Conservation (phyloP, 2,888 invertebrate species). For the Pilophorus perplexus region DNA sequence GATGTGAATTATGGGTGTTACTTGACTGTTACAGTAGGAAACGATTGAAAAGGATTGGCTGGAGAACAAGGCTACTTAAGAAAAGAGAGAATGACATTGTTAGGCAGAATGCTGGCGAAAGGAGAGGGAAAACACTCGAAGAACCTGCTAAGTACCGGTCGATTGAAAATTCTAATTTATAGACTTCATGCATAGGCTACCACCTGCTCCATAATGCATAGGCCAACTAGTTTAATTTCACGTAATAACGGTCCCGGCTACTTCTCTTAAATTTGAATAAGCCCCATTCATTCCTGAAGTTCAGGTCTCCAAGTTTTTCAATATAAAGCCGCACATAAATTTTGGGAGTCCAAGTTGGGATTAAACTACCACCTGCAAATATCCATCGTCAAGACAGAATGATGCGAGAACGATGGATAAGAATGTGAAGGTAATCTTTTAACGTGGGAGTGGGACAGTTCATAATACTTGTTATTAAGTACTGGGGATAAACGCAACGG, state of each 20-base stretch:
- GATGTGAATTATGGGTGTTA: too few species aligned
- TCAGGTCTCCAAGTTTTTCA: slow-evolving; percentile 35
- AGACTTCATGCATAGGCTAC: slow-evolving; percentile 35
- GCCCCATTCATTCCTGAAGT: slow-evolving; percentile 36
- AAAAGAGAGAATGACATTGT: slow-evolving; percentile 7
- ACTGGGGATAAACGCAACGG: too few species aligned
- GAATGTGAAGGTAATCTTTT: too few species aligned
- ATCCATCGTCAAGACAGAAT: too few species aligned
- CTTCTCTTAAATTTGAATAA: slow-evolving; percentile 35
- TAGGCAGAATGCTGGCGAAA: neutral
- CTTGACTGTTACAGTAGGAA: too few species aligned
- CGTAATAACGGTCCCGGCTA: slow-evolving; percentile 33
- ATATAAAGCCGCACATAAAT: slow-evolving; percentile 34
- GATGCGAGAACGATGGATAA: too few species aligned
- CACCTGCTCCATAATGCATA: slow-evolving; percentile 42
- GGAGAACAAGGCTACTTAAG: too few species aligned
- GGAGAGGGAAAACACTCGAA: slow-evolving; percentile 7
- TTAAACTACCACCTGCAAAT: slow-evolving; percentile 5
- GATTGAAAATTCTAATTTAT: slow-evolving; percentile 40
- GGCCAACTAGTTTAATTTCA: slow-evolving; percentile 41
- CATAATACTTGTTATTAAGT: too few species aligned
- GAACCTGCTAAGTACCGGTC: slow-evolving; percentile 32
- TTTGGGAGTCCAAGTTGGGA: slow-evolving; percentile 8
- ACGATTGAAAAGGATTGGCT: too few species aligned
- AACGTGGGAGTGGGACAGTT: too few species aligned